phyloP scores from a whole-genome alignment of 2,888 invertebrate species.

The Pharmacophagus antenor region DNA sequence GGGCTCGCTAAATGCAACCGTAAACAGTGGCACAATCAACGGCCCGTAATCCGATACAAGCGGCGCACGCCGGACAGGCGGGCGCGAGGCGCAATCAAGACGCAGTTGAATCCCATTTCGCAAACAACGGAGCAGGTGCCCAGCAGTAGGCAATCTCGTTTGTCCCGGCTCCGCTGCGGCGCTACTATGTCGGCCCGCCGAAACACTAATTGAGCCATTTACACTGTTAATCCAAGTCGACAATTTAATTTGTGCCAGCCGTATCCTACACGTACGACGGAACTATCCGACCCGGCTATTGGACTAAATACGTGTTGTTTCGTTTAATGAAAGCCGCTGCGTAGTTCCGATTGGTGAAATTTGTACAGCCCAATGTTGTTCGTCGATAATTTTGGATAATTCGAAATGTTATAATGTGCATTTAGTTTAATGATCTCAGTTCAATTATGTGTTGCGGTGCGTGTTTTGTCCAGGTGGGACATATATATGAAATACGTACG shows the following conservation, averaged over 20 bases:
- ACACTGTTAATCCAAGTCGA: constrained; percentile 69
- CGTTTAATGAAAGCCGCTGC: constrained; percentile 1
- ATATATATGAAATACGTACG: no score
- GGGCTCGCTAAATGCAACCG: not conserved
- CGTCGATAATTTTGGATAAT: not conserved
- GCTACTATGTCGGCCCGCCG: constrained; percentile 54
- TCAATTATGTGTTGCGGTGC: no score
- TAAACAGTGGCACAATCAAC: constrained; percentile 18
- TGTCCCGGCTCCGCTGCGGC: constrained; percentile 56
- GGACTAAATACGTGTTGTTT: constrained; percentile 27
- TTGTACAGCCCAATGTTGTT: not conserved
- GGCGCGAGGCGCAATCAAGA: constrained; percentile 50
- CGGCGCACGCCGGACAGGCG: constrained; percentile 32
- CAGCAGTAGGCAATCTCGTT: constrained; percentile 66
- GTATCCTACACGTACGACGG: constrained; percentile 30
- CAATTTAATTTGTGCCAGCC: constrained; percentile 61
- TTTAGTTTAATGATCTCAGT: no score
- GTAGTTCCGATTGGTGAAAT: not conserved
- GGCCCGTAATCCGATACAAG: constrained; percentile 25
- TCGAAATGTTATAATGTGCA: not conserved
- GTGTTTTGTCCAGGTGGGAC: no score
- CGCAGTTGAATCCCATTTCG: constrained; percentile 46
- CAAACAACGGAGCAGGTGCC: constrained; percentile 63
- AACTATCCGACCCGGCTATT: constrained; percentile 23
- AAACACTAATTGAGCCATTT: constrained; percentile 75